Percentiles rank a stretch among this genome's conserved stretches.
These are phyloP conservation scores for Sander lucioperca DNA, from an alignment of 2,113 vertebrate species.

Conservation along the genomic window DNA sequence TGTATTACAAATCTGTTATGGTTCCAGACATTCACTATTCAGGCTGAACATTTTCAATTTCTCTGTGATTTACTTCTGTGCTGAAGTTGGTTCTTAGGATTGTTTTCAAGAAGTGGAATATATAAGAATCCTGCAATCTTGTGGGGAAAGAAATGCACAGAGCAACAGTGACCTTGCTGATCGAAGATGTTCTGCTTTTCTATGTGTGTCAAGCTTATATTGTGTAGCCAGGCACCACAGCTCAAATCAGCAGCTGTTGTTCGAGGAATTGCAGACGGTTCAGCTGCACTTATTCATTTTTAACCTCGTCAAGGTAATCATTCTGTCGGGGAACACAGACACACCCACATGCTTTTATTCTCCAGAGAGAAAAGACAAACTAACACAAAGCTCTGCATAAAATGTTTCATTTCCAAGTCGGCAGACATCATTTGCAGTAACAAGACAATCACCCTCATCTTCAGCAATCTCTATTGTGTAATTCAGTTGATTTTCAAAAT, in stretches of 20 bases:
- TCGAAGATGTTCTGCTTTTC: constrained; percentile 11
- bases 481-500: constrained; percentile 46
- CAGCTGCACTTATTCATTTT: constrained; percentile 49
- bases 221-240: constrained; percentile 29
- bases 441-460: constrained; percentile 33
- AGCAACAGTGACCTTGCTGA: constrained; percentile 26
- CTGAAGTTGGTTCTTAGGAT: neutral
- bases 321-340: constrained; percentile 32
- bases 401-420: constrained; percentile 25
- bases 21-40: constrained; percentile 23
- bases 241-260: constrained; percentile 49
- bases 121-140: constrained; percentile 1
- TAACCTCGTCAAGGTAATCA: constrained; percentile 60
- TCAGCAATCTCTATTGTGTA: constrained; percentile 34
- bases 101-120: too few species aligned
- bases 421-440: constrained; percentile 1
- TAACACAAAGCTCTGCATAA: neutral
- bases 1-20: constrained; percentile 7
- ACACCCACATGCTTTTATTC: constrained; percentile 52
- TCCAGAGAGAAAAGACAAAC: neutral
- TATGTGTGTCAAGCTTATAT: constrained; percentile 12
- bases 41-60: neutral
- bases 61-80: neutral
- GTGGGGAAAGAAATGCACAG: neutral
- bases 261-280: constrained; percentile 17